phyloP scores from a whole-genome alignment of 2,888 invertebrate species.

The Latrodectus hesperus region DNA sequence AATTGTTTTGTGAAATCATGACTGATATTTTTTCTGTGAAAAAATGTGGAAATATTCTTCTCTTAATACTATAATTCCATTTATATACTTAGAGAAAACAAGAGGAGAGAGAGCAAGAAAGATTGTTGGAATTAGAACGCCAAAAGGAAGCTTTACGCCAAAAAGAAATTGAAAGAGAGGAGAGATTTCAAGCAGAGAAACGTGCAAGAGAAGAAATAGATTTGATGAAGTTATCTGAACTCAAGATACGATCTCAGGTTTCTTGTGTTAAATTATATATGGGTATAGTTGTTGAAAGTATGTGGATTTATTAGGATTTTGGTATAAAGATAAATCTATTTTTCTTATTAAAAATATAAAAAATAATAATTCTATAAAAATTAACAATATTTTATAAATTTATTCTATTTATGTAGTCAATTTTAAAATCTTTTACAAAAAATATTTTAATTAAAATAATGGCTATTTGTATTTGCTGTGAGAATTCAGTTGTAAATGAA shows the following conservation, averaged over 20 bases:
- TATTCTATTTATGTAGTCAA: too few species aligned
- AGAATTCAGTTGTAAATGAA: too few species aligned
- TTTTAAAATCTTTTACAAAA: too few species aligned
- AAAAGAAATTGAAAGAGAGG: slow-evolving; percentile 70
- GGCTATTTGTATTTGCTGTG: too few species aligned
- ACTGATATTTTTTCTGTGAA: neutral
- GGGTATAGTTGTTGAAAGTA: too few species aligned
- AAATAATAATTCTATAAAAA: too few species aligned
- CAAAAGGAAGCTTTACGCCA: slow-evolving; percentile 68
- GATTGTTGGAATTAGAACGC: slow-evolving; percentile 67
- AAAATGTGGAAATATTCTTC: neutral
- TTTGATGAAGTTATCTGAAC: slow-evolving; percentile 76
- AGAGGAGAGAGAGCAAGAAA: slow-evolving; percentile 62
- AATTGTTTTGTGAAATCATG: too few species aligned
- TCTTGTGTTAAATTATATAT: neutral
- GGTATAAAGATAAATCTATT: too few species aligned
- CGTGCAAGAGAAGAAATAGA: slow-evolving; percentile 76
- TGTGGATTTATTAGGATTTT: too few species aligned
- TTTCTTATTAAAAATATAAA: too few species aligned
- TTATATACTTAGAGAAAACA: slow-evolving; percentile 63
- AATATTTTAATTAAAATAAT: too few species aligned
- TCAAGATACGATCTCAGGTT: slow-evolving; percentile 75
- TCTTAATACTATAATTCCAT: neutral
- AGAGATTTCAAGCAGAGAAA: slow-evolving; percentile 73
- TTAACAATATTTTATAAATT: too few species aligned